phyloP scores from a whole-genome alignment of 2,113 vertebrate species.

The Pteruthius melanotis region DNA sequence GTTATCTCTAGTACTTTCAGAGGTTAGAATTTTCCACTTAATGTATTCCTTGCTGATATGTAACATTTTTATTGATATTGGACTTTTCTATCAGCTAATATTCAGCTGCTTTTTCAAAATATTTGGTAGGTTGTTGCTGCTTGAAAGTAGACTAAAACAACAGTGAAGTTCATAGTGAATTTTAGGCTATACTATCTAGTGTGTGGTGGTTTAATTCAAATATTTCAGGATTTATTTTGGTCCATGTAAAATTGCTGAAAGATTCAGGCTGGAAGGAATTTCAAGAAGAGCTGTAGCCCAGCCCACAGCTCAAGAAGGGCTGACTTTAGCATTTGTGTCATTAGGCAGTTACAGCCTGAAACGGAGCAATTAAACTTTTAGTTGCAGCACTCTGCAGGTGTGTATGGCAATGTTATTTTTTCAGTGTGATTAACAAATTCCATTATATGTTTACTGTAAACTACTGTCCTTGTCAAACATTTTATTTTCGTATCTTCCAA shows the following conservation, averaged over 20 bases:
- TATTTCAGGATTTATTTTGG: neutral
- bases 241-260: neutral
- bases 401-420: neutral
- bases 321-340: neutral
- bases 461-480: neutral
- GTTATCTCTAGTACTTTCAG: neutral
- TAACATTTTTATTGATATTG: neutral
- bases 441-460: neutral
- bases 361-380: neutral
- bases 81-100: neutral
- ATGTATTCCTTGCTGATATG: neutral
- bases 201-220: neutral
- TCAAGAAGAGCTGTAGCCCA: neutral
- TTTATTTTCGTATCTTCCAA: neutral
- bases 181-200: neutral
- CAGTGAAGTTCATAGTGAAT: neutral
- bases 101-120: neutral
- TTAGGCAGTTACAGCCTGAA: neutral
- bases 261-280: neutral
- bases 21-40: neutral
- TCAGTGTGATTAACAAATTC: neutral
- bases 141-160: neutral
- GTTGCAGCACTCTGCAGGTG: neutral
- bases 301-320: neutral
- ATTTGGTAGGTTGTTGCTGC: neutral